Percentiles rank a stretch among this genome's conserved stretches.
These are phyloP conservation scores for Bagarius yarrelli DNA, from an alignment of 2,113 vertebrate genomes.

Conservation along the genomic window DNA sequence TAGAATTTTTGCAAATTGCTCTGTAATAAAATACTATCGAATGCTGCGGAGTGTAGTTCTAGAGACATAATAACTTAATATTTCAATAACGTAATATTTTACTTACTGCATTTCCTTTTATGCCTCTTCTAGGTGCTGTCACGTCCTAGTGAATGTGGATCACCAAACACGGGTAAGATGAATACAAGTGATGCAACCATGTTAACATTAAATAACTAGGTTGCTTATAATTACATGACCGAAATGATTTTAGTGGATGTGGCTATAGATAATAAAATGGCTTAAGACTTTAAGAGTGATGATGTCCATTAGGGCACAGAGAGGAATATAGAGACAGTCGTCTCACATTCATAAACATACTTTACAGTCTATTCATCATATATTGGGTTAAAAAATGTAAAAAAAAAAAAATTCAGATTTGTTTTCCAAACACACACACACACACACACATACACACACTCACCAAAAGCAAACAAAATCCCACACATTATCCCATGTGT, in stretches of 20 bases:
- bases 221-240: background rate
- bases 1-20: background rate
- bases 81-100: too few relatives aligned
- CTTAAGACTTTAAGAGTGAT: background rate
- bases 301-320: background rate
- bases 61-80: constrained; percentile 7
- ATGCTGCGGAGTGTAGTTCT: constrained; percentile 1
- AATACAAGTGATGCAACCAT: background rate
- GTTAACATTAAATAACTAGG: background rate
- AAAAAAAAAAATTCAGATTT: constrained; percentile 14
- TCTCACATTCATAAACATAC: constrained; percentile 7
- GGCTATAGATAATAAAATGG: background rate
- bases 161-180: constrained; percentile 8
- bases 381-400: constrained; percentile 30
- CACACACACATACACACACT: constrained; percentile 16
- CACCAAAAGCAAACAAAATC: background rate
- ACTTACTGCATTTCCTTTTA: background rate
- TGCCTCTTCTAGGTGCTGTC: constrained; percentile 18
- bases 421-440: background rate
- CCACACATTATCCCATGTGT: constrained; percentile 40
- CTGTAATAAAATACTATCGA: constrained; percentile 2
- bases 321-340: constrained; percentile 14
- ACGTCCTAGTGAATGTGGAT: background rate
- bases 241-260: background rate
- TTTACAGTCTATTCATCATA: background rate